These are phyloP conservation scores for Heliconius sara DNA, from an alignment of 2,888 invertebrate species.

Conservation along the genomic window DNA sequence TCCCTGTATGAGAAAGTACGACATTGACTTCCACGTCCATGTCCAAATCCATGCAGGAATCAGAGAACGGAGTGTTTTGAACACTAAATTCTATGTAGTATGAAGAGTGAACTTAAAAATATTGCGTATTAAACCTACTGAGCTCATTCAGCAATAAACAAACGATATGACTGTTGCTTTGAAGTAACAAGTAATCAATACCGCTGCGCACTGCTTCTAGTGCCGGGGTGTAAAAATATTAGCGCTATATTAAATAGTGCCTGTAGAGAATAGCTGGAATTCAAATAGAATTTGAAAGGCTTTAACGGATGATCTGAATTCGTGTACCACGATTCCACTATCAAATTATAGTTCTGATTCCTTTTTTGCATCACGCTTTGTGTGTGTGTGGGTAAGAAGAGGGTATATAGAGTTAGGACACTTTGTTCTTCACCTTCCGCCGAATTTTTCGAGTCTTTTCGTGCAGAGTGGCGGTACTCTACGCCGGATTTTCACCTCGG, in stretches of 20 bases:
- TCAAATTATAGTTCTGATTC: no score
- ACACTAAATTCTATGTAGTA: not conserved
- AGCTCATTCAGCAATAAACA: not conserved
- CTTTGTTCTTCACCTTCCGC: no score
- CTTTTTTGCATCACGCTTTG: no score
- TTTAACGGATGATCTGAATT: not conserved
- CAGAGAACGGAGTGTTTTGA: not conserved
- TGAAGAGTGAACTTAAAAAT: not conserved
- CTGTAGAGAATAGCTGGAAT: not conserved
- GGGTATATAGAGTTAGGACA: no score
- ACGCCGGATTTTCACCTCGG: no score
- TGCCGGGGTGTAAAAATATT: not conserved
- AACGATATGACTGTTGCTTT: slow-evolving; percentile 15
- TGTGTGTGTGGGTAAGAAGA: no score
- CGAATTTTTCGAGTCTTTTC: no score
- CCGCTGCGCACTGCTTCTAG: slow-evolving; percentile 1
- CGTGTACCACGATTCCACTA: not conserved
- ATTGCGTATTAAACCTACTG: not conserved
- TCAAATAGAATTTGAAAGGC: not conserved
- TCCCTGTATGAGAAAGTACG: not conserved
- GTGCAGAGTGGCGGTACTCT: no score
- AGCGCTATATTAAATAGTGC: slow-evolving; percentile 4
- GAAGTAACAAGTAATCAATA: slow-evolving; percentile 21
- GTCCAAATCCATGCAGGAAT: not conserved
- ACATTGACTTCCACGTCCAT: not conserved